Conservation (phyloP, 2,113 vertebrate genomes). For the Gopherus flavomarginatus region DNA sequence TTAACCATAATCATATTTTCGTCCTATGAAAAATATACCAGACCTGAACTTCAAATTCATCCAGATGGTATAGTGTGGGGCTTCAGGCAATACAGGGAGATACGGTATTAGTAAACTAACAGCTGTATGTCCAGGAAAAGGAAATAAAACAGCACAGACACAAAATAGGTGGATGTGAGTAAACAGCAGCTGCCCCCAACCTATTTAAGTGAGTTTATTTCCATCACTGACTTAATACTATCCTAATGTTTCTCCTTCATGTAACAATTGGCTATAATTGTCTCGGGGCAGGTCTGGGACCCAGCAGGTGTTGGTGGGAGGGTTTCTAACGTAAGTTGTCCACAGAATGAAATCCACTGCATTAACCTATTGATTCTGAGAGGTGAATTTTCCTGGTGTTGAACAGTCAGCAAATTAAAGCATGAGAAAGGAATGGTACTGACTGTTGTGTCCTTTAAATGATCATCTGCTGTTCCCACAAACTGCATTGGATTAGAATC, state of each 20-base stretch:
- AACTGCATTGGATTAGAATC: background rate
- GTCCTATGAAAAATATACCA: background rate
- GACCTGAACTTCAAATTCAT: background rate
- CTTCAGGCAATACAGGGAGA: background rate
- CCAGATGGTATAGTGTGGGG: too few relatives aligned
- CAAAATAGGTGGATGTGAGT: background rate
- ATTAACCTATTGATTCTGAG: background rate
- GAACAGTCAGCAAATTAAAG: background rate
- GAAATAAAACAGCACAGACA: background rate
- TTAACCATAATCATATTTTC: background rate
- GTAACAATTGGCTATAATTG: background rate
- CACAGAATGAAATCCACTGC: background rate
- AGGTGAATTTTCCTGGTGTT: background rate
- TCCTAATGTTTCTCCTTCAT: background rate
- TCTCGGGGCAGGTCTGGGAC: background rate
- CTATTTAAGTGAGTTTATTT: background rate
- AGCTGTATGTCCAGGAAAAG: background rate
- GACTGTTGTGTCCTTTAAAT: background rate
- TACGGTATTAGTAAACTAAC: background rate
- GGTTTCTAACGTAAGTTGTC: rapidly evolving
- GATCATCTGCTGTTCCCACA: background rate
- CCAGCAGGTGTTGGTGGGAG: background rate
- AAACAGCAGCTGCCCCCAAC: background rate
- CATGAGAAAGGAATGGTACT: background rate
- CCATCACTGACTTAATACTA: background rate